phyloP scores from a whole-genome alignment of 2,888 invertebrate species.

The Listrodromus nycthemerus region DNA sequence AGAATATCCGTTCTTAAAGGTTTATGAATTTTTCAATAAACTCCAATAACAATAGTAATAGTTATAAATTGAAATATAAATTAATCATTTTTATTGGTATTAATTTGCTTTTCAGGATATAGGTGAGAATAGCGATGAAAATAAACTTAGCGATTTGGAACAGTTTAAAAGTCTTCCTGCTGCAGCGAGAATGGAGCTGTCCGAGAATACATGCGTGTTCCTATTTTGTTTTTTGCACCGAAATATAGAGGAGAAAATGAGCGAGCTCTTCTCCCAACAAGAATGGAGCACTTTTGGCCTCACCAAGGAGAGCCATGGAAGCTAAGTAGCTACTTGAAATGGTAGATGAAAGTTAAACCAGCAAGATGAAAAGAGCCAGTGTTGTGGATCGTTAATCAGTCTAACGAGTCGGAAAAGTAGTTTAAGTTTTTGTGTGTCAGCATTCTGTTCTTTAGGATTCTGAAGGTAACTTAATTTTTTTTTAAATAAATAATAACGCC shows the following conservation, averaged over 20 bases:
- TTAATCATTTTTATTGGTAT: background rate
- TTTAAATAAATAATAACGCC: background rate
- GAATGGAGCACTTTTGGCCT: conserved; percentile 11
- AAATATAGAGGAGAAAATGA: conserved; percentile 26
- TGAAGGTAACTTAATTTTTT: background rate
- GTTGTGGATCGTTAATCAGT: conserved; percentile 30
- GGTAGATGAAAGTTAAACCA: conserved; percentile 32
- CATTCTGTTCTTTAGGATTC: conserved; percentile 2
- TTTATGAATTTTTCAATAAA: background rate
- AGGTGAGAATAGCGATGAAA: background rate
- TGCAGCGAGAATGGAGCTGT: background rate
- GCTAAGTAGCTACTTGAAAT: conserved; percentile 21
- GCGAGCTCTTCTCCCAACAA: conserved; percentile 25
- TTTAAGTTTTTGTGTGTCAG: conserved; percentile 20
- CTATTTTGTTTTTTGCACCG: conserved; percentile 13
- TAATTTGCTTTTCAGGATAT: background rate
- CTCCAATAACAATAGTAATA: too few species aligned
- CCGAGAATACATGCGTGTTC: conserved; percentile 10
- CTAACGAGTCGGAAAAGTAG: conserved; percentile 47
- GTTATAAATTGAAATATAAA: background rate
- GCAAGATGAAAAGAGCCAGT: conserved; percentile 33
- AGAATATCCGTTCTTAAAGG: background rate
- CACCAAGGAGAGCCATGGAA: conserved; percentile 18
- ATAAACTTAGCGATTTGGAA: background rate
- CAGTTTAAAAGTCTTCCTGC: background rate